Percentiles rank a stretch among this genome's conserved stretches.
phyloP scores from a whole-genome alignment of 1,140 invertebrate species.

The Littorina saxatilis region DNA sequence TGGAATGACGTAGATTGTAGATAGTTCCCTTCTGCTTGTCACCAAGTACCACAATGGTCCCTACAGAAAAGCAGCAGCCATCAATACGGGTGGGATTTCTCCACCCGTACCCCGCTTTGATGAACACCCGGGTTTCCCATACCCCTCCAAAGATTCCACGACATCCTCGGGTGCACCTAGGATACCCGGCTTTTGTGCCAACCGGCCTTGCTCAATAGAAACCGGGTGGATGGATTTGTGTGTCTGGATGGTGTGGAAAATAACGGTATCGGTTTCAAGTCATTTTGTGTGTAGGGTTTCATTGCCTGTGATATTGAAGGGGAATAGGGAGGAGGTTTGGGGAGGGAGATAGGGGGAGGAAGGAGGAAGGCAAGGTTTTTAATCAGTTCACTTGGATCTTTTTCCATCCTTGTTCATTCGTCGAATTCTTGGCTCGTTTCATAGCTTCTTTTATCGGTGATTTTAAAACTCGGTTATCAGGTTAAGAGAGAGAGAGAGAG shows the following conservation, averaged over 20 bases:
- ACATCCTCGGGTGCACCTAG: slow-evolving; percentile 12
- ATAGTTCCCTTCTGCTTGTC: slow-evolving; percentile 3
- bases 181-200: slow-evolving; percentile 22
- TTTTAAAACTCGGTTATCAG: too few relatives aligned
- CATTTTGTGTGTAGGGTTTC: too few relatives aligned
- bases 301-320: too few relatives aligned
- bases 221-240: not conserved
- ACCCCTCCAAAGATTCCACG: not conserved
- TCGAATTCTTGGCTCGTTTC: too few relatives aligned
- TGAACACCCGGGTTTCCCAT: slow-evolving; percentile 11
- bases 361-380: too few relatives aligned
- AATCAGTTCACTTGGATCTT: too few relatives aligned
- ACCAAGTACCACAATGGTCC: not conserved
- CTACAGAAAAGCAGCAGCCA: slow-evolving; percentile 8
- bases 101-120: not conserved
- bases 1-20: slow-evolving; percentile 35
- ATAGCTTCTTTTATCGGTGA: too few relatives aligned
- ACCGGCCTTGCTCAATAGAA: not conserved
- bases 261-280: too few relatives aligned
- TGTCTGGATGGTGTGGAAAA: too few relatives aligned
- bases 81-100: slow-evolving; percentile 33
- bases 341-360: not conserved
- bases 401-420: too few relatives aligned
- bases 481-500: not conserved
- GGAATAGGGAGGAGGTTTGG: not conserved